These are phyloP conservation scores for Centropus bengalensis DNA, from an alignment of 2,113 vertebrate genomes.

Conservation along the genomic window DNA sequence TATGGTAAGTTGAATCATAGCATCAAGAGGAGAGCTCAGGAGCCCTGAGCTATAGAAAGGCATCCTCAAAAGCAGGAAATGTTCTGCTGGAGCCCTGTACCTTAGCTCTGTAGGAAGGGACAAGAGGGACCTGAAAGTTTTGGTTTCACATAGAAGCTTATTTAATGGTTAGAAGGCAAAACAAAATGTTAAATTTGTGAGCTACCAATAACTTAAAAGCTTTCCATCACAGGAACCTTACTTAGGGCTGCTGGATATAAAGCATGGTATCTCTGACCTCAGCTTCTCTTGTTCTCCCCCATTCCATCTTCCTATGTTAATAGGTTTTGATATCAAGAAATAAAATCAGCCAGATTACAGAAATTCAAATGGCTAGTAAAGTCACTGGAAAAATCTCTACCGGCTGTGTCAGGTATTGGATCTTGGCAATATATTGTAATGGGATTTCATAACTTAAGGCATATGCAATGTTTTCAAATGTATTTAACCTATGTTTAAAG, in stretches of 20 bases:
- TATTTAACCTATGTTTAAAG: not conserved
- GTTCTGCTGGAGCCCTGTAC: not conserved
- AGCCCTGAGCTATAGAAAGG: not conserved
- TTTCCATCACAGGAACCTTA: not conserved
- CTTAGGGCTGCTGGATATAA: not conserved
- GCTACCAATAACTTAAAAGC: not conserved
- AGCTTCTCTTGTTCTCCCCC: not conserved
- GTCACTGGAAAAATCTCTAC: not conserved
- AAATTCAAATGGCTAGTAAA: not conserved
- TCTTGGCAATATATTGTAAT: fast-evolving
- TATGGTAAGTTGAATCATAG: not conserved
- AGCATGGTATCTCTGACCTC: not conserved
- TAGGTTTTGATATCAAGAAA: not conserved
- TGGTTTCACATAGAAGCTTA: not conserved
- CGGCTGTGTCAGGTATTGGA: not conserved
- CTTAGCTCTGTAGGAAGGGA: not conserved
- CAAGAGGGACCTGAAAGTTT: not conserved
- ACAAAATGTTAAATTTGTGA: not conserved
- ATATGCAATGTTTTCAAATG: not conserved
- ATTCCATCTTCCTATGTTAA: not conserved
- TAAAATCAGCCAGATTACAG: not conserved
- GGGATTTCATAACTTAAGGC: not conserved
- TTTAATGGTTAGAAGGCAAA: not conserved
- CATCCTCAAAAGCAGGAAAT: not conserved
- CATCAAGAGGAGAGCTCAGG: not conserved